Evolutionary conservation across 2,113 vertebrate genomes (phyloP).

Genomic region (Oreocharis arfaki): DNA sequence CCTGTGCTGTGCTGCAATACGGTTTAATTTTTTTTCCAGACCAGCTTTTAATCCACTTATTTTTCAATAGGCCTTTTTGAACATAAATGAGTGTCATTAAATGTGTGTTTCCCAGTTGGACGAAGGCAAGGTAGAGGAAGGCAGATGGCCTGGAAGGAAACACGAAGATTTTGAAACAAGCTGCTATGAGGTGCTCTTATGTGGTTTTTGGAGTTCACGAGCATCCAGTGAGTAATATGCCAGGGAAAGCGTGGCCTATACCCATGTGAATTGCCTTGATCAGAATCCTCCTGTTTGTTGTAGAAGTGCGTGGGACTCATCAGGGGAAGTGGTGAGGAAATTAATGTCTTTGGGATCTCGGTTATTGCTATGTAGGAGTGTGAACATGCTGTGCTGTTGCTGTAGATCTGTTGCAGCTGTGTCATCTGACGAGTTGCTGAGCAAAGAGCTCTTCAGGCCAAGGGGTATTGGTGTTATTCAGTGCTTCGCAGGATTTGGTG

Average conservation of each 20-base stretch:
- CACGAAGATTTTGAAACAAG: not conserved
- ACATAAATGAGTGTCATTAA: constrained; percentile 34
- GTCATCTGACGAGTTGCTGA: not conserved
- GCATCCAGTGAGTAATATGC: not conserved
- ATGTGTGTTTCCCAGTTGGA: not conserved
- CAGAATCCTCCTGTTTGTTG: not conserved
- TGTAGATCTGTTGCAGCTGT: not conserved
- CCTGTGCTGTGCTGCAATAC: not conserved
- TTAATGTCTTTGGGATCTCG: not conserved
- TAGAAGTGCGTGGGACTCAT: not conserved
- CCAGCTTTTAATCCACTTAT: constrained; percentile 38
- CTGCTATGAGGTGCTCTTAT: not conserved
- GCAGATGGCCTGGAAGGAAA: not conserved
- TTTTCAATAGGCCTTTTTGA: constrained; percentile 3
- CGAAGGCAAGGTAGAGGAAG: not conserved
- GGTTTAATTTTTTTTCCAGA: constrained; percentile 3
- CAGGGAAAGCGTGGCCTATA: not conserved
- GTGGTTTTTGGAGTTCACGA: not conserved
- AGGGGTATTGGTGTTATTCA: not conserved
- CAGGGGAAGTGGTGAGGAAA: not conserved
- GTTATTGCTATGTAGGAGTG: not conserved
- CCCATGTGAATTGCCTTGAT: not conserved
- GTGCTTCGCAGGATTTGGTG: not conserved
- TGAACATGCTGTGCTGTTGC: not conserved
- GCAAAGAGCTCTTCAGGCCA: not conserved